Evolutionary conservation across 2,113 vertebrate species (phyloP), one percentile per base, ranked within the genome.

Genomic region (Cyprinodon variegatus): DNA sequence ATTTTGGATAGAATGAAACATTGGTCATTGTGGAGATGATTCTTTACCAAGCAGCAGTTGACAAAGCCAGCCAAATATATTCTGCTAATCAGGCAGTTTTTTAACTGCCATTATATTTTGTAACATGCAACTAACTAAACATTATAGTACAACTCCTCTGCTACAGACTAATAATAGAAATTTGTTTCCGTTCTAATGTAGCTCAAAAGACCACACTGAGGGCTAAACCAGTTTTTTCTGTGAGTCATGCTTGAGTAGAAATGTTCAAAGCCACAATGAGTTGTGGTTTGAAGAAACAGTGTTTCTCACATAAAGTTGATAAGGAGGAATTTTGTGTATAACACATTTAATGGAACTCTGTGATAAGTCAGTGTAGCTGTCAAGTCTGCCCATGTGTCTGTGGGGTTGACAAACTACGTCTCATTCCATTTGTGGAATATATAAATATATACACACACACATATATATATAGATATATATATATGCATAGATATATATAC

Each of bases 31-130:
- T 80, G 68, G 61, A 77, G 69, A 45, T 20, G 57, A 86, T 72
- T 72, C 77, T 82, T 82, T 65, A 86, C 88, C 67, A 81, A 83
- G 85, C 63, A 78, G 72, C 57, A 39, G 69, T 45, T 77, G 80
- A 74, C 40, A 39, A 22, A 73, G 77, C 1, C 46, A 4, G 13
- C 29, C 59, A 81, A 79, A 83, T 41, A 79, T 40, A 73, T 60
- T 37, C 72, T 76, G 64, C 82, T 78, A 78, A 84, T 74, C 63
- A 82, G 22, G 74, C 68, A 20, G 50, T 69, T 10, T 14, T 82
- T 79, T 72, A 81, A 82, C 75, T 79, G 75, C 22, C 63, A 41
- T 13, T 80, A 20, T 70, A 71, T 70, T 76, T 87, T 72, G 13
- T 3, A 12, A 53, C 45, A 39, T 70, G 77, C 22, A 81, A 78